These are phyloP conservation scores for Leptarthrus brevirostris DNA, from an alignment of 2,888 invertebrate genomes.

Conservation along the genomic window DNA sequence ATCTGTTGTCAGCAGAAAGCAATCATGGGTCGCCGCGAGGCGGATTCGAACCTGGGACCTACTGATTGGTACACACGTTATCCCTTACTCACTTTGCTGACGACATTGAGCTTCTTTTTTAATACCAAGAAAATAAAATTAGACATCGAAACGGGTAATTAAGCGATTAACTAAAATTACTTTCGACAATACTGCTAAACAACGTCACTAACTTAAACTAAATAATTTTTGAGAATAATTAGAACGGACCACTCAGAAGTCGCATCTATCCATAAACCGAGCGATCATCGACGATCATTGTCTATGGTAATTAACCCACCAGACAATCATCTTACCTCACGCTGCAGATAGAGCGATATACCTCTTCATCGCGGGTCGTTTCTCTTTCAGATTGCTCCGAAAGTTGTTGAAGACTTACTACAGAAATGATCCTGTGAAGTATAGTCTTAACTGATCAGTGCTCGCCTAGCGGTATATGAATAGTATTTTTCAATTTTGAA, in stretches of 20 bases:
- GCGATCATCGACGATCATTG: constrained; percentile 63
- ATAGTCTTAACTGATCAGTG: constrained; percentile 62
- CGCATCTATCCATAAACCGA: constrained; percentile 57
- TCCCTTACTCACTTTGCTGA: too few species aligned
- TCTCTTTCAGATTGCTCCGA: constrained; percentile 68
- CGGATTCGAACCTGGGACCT: too few species aligned
- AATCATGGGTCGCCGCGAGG: too few species aligned
- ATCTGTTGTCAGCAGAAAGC: too few species aligned
- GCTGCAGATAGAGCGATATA: constrained; percentile 69
- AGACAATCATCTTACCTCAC: constrained; percentile 66
- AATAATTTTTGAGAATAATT: constrained; percentile 11
- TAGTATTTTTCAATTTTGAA: not conserved
- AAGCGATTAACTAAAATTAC: too few species aligned
- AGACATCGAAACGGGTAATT: too few species aligned
- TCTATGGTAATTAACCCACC: constrained; percentile 48
- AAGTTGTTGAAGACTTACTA: constrained; percentile 73
- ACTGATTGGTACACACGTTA: too few species aligned
- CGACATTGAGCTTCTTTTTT: too few species aligned
- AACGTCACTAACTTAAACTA: too few species aligned
- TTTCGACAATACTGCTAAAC: too few species aligned
- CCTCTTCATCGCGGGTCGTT: constrained; percentile 72
- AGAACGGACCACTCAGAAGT: constrained; percentile 61
- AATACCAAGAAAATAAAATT: too few species aligned
- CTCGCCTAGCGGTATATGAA: not conserved
- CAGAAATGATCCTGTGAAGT: constrained; percentile 78